Conservation (phyloP, 2,797 vertebrate species). For the Vultur gryphus region DNA sequence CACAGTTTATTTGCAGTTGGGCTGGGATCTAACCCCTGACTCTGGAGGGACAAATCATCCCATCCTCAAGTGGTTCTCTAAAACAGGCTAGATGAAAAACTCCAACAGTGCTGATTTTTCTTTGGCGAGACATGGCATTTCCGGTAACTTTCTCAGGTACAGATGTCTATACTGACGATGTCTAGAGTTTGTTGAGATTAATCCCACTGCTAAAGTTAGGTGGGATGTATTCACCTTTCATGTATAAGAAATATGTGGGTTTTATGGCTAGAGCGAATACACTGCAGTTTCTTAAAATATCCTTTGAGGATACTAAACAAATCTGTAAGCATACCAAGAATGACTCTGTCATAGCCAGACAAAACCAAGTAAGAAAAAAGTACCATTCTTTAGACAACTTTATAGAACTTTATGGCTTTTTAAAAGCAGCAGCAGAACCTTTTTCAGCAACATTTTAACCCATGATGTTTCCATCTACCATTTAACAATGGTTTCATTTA, state of each 20-base stretch:
- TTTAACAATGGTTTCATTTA: neutral
- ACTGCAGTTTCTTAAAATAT: neutral
- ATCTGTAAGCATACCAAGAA: neutral
- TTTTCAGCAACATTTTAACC: conserved; percentile 12
- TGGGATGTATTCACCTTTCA: neutral
- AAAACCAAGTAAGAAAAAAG: neutral
- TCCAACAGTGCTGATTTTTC: neutral
- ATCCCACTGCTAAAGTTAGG: neutral
- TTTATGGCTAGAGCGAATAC: neutral
- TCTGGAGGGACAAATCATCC: neutral
- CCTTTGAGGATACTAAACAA: neutral
- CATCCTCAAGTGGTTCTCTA: neutral
- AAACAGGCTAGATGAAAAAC: neutral
- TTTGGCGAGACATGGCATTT: neutral
- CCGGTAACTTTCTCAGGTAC: neutral
- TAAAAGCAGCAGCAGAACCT: neutral
- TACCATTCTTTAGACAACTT: neutral
- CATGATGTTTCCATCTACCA: neutral
- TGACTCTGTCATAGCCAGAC: neutral
- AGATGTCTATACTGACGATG: neutral
- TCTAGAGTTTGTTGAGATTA: neutral
- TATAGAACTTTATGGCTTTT: neutral
- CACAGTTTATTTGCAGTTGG: neutral
- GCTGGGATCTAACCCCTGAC: neutral
- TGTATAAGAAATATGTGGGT: neutral